Evolutionary conservation across 1,140 invertebrate species (phyloP).

Genomic region (Calosoma granatense): DNA sequence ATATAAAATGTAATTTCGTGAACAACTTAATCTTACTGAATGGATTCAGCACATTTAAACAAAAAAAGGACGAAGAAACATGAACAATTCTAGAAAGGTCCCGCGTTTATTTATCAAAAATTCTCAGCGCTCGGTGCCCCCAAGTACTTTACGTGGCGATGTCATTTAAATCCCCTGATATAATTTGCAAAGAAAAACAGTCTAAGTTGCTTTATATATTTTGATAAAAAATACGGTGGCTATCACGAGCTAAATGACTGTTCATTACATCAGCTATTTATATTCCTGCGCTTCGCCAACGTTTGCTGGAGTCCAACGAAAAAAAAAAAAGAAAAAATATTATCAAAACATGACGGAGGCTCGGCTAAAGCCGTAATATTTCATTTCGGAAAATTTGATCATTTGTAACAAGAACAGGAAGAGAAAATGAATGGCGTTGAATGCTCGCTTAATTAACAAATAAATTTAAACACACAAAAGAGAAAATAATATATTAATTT

Average conservation of each 20-base stretch:
- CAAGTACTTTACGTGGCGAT: not conserved
- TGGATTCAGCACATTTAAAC: no score
- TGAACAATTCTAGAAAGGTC: not conserved
- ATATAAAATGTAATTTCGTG: not conserved
- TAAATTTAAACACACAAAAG: not conserved
- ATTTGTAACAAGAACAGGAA: not conserved
- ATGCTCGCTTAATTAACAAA: not conserved
- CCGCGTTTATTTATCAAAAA: not conserved
- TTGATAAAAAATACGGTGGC: not conserved
- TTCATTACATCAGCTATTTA: not conserved
- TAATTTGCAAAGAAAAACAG: not conserved
- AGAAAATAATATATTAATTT: not conserved
- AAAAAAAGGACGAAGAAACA: not conserved
- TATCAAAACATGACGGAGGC: not conserved
- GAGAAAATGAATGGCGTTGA: not conserved
- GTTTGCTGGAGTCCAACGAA: no score
- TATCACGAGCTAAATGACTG: slow-evolving; percentile 1
- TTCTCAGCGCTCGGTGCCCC: not conserved
- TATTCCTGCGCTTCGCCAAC: not conserved
- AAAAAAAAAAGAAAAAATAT: not conserved
- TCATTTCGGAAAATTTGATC: not conserved
- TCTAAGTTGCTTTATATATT: not conserved
- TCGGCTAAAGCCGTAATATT: not conserved
- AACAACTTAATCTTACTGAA: not conserved
- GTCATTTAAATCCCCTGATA: not conserved